A percentile compares a stretch with the other conserved stretches of the same genome.
Conservation (phyloP, 2,797 vertebrate species). For the Alca torda region DNA sequence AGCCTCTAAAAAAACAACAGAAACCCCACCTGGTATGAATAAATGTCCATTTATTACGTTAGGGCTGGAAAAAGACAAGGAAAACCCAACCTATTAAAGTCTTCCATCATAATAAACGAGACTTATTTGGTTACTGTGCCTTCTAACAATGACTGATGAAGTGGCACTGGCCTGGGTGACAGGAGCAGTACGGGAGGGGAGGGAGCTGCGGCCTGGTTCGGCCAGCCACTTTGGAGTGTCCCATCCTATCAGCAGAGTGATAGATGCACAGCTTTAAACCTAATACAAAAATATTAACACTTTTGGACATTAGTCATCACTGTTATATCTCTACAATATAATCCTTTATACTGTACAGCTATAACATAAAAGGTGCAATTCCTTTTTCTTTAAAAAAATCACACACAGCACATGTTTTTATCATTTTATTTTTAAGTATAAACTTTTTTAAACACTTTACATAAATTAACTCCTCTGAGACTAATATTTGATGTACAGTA, state of each 20-base stretch:
- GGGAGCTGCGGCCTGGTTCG: slow-evolving; percentile 40
- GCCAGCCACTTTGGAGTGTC: slow-evolving; percentile 67
- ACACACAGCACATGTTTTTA: slow-evolving; percentile 89
- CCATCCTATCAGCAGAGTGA: slow-evolving; percentile 68
- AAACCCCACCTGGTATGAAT: slow-evolving; percentile 61
- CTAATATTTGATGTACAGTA: slow-evolving; percentile 98
- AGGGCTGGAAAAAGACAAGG: slow-evolving; percentile 64
- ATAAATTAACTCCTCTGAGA: slow-evolving; percentile 99
- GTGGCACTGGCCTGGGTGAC: slow-evolving; percentile 58
- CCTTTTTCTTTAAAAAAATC: slow-evolving; percentile 79
- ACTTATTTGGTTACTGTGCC: slow-evolving; percentile 64
- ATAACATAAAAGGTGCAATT: slow-evolving; percentile 85
- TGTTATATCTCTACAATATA: slow-evolving; percentile 86
- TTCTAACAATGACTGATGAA: slow-evolving; percentile 62
- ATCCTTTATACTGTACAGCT: slow-evolving; percentile 84
- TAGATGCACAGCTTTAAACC: slow-evolving; percentile 77
- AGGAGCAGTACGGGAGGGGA: slow-evolving; percentile 25
- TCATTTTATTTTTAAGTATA: slow-evolving; percentile 96
- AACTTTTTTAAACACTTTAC: slow-evolving; percentile 99
- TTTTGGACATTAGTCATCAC: slow-evolving; percentile 80
- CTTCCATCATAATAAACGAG: slow-evolving; percentile 61
- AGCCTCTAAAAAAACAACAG: slow-evolving; percentile 55
- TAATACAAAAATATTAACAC: slow-evolving; percentile 86
- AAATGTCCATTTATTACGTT: slow-evolving; percentile 52
- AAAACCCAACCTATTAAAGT: slow-evolving; percentile 51